Evolutionary conservation across 2,888 invertebrate genomes (phyloP).

Genomic region (Dromius quadrimaculatus): DNA sequence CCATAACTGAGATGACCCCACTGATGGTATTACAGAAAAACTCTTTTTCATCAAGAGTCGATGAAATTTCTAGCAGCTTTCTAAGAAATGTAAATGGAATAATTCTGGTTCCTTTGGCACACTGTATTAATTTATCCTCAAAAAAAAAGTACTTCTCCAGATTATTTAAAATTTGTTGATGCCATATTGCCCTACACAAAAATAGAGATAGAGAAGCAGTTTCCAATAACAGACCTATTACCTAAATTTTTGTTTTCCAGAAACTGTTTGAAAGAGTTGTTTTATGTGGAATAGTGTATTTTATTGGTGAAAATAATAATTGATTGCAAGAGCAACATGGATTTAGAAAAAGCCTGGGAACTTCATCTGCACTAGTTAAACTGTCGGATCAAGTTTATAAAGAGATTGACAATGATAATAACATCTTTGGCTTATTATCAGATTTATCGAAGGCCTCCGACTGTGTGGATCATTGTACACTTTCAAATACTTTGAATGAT

Average conservation of each 20-base stretch:
- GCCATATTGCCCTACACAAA: too few species aligned
- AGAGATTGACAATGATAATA: neutral
- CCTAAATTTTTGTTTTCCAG: constrained; percentile 5
- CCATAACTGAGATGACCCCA: neutral
- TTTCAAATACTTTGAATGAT: neutral
- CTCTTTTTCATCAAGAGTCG: constrained; percentile 6
- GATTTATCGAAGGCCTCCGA: constrained; percentile 3
- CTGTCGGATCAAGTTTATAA: constrained; percentile 4
- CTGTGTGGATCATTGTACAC: constrained; percentile 3
- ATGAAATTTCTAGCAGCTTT: constrained; percentile 2
- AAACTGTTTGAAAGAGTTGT: constrained; percentile 34
- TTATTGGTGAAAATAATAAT: constrained; percentile 29
- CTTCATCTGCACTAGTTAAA: constrained; percentile 22
- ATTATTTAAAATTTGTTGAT: too few species aligned
- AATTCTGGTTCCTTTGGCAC: neutral
- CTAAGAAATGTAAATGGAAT: neutral
- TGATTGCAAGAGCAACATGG: constrained; percentile 9
- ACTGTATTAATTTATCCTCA: constrained; percentile 11
- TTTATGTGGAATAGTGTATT: neutral
- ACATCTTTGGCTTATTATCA: neutral
- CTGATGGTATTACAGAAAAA: neutral
- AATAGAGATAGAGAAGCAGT: neutral
- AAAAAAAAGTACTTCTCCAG: too few species aligned
- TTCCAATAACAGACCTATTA: neutral
- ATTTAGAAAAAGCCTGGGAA: constrained; percentile 1